phyloP scores from a whole-genome alignment of 2,113 vertebrate species.

The Tyrannus savana region DNA sequence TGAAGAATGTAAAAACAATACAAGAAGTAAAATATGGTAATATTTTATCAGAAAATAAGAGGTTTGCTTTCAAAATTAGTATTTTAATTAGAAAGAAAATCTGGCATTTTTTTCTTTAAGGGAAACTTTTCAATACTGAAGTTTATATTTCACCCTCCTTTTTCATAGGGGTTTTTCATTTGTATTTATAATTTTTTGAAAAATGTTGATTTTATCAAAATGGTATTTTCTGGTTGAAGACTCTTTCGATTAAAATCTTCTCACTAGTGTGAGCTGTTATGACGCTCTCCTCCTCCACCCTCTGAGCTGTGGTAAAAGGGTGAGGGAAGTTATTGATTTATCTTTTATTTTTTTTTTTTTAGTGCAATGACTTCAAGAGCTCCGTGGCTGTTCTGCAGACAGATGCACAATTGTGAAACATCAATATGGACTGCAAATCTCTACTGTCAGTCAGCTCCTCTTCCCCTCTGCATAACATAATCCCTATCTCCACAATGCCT shows the following conservation, averaged over 20 bases:
- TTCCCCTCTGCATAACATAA: conserved; percentile 38
- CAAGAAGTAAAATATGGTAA: background rate
- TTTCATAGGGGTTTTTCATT: background rate
- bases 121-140: background rate
- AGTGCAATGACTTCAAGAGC: background rate
- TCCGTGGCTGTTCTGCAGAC: conserved; percentile 42
- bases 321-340: conserved; percentile 36
- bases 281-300: conserved; percentile 11
- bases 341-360: background rate
- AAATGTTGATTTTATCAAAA: conserved; percentile 27
- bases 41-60: background rate
- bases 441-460: conserved; percentile 45
- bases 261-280: conserved; percentile 11
- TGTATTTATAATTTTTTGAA: background rate
- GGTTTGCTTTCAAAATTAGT: background rate
- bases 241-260: conserved; percentile 34
- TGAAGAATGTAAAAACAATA: background rate
- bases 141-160: background rate
- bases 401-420: conserved; percentile 45
- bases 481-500: conserved; percentile 12
- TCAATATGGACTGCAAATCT: conserved; percentile 59
- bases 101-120: background rate
- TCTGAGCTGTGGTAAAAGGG: conserved; percentile 13
- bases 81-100: background rate
- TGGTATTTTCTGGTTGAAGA: conserved; percentile 19